Conservation (phyloP, 2,113 vertebrate species). For the Triplophysa rosa region DNA sequence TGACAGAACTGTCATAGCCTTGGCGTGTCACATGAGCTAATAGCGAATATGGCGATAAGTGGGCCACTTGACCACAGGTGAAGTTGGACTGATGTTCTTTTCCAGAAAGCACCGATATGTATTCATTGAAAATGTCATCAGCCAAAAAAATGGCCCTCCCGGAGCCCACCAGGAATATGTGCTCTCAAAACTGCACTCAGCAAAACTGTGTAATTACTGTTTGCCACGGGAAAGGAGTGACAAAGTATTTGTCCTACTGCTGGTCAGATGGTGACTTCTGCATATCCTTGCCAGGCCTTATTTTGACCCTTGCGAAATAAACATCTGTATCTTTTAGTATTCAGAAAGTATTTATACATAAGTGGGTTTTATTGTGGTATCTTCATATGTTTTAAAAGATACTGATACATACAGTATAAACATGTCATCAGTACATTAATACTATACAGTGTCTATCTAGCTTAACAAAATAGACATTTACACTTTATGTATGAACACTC, state of each 20-base stretch:
- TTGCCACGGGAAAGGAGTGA: constrained; percentile 1
- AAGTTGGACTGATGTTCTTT: constrained; percentile 38
- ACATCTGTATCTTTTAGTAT: too few relatives aligned
- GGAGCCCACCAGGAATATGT: constrained; percentile 48
- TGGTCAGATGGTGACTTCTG: neutral
- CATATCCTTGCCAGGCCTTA: neutral
- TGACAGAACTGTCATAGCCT: neutral
- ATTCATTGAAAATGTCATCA: constrained; percentile 61
- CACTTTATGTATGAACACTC: too few relatives aligned
- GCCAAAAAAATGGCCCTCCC: constrained; percentile 38
- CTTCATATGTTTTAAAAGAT: too few relatives aligned
- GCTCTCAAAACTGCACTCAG: constrained; percentile 49
- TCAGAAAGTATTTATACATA: too few relatives aligned
- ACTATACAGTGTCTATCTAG: too few relatives aligned
- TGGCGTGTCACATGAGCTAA: constrained; percentile 3
- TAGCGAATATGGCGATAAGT: constrained; percentile 29
- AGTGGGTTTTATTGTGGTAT: too few relatives aligned
- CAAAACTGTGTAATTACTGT: constrained; percentile 52
- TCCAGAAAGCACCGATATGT: constrained; percentile 46
- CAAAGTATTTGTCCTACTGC: neutral
- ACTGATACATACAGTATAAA: too few relatives aligned
- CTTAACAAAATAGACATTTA: too few relatives aligned
- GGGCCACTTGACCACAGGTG: constrained; percentile 50
- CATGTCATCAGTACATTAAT: too few relatives aligned
- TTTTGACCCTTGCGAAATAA: too few relatives aligned